Evolutionary conservation across 2,113 vertebrate species (phyloP), one percentile per base, ranked within the genome.

Genomic region (Prolemur simus): DNA sequence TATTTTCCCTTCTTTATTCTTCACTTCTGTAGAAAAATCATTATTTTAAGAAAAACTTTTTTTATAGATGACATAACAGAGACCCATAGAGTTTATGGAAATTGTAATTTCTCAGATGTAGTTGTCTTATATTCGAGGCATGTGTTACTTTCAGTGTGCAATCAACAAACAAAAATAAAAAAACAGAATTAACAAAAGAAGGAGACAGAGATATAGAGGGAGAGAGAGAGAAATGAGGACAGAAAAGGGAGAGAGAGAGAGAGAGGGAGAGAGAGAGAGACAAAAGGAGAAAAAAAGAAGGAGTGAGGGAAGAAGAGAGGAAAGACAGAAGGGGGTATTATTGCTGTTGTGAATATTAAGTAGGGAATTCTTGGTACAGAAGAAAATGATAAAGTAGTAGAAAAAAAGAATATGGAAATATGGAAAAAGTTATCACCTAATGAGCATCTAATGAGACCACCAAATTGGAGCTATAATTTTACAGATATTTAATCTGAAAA

Each of bases 31-130:
- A 92, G 76, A 76, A 95, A 94, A 86, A 80, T 84, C 23, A 64
- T 84, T 91, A 87, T 94, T 84, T 93, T 68, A 87, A 87, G 34
- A 7, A 54, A 87, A 90, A 71, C n/a, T 87, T 86, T 91, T 56
- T 56, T 56, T 71, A 68, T 12, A 88, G 63, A 82, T 29, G 47
- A 94, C 87, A 60, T 6, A 85, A 63, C 18, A 73, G 77, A 77
- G 37, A 71, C 25, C 21, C 56, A 60, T 27, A 89, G 42, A 78
- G 23, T n/a, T 88, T 86, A 60, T 56, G 21, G 58, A 96, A 96
- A 86, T 64, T 49, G 5, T 54, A 91, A 54, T 13, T 49, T 80
- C 7, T 80, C 68, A 47, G 64, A 54, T 11, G 78, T 85, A 77
- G 29, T 58, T 91, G n/a, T 84, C 13, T 74, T 83, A 71, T 34